Evolutionary conservation across 2,113 vertebrate species (phyloP), one percentile per base, ranked within the genome.

Genomic region (Oxyruncus cristatus): DNA sequence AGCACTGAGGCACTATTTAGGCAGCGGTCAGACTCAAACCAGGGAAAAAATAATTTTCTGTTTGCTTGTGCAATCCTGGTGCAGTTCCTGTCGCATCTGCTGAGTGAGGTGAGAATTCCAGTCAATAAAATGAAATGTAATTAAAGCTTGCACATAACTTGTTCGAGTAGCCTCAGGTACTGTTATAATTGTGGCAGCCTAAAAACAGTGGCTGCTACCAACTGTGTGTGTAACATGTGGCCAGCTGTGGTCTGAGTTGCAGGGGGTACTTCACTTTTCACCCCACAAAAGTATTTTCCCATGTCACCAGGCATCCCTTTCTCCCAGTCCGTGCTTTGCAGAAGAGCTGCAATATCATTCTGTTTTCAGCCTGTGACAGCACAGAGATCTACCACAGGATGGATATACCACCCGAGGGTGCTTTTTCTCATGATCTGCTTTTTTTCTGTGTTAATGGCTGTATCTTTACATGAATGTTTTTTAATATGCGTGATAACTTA

Each of bases 261-360:
- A 8, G 39, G 33, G 37, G 1, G 1, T 20, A 6, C 17, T 35
- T 49, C 0, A 2, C 53, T 76, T 74, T 80, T 65, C 23, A 72
- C 62, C 41, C 42, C 5, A 0, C 9, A 11, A 22, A 37, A n/a
- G 26, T 16, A 17, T 19, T 32, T 62, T 70, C 42, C 14, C 9
- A 0, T 42, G 30, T 73, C 46, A 58, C 20, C 39, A 65, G 65
- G 33, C 46, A 61, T 74, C 28, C 0, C 52, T 27, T 19, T 33
- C 6, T 85, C 35, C 11, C 22, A 20, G 2, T 28, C 39, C 22
- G 16, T 13, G 42, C 47, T 59, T 24, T 47, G 33, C 16, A 35
- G 32, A 58, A 55, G 55, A 66, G 46, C 49, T 46, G 53, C 22
- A 18, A 8, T n/a, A 12, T 37, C 5, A 0, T 59, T 75, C 7